Evolutionary conservation across 2,888 invertebrate species (phyloP), one percentile per base, ranked within the genome.

Genomic region (Calliscelio sp.): DNA sequence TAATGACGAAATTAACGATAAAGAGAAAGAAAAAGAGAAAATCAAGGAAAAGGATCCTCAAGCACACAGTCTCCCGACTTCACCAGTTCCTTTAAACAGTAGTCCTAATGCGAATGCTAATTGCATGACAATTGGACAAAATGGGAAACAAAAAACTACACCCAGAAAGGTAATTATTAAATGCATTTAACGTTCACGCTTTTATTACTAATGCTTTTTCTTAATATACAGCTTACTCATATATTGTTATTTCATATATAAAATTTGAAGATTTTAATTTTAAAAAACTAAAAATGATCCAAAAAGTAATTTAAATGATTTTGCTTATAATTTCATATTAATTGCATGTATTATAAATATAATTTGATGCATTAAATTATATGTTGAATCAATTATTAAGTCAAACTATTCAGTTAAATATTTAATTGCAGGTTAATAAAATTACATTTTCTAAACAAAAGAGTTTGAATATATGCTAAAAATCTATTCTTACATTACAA

Each of bases 21-120:
- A 75, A 68, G 79, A 81, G 18, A 70, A 78, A 57, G 49, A 71
- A 1, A 81, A 68, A 63, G 78, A 79, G 35, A 78, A 53, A 32
- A 28, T 86, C 16, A 66, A 65, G 11, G 87, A 85, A 18, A 75
- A 55, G 18, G 81, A 80, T 24, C 41, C 63, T 71, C 78, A 75
- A 57, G 71, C 70, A 10, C 81, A 86, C n/a, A 91, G 92, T 28
- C 90, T 90, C 2, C 90, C 92, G 2, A 90, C 91, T 8, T 91
- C 92, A 1, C 91, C 91, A 24, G 82, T 92, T 71, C 92, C 93
- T 65, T 90, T 91, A 24, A 93, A 91, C 77, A 92, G 91, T 63
- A 93, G 91, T 88, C 91, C 93, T 38, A 86, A 90, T 18, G 90
- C 92, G 18, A 92, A 91, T 87, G 88, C 92, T 2, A 92, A 91